Evolutionary conservation across 2,888 invertebrate species (phyloP).

Genomic region (Acrobasis repandana): DNA sequence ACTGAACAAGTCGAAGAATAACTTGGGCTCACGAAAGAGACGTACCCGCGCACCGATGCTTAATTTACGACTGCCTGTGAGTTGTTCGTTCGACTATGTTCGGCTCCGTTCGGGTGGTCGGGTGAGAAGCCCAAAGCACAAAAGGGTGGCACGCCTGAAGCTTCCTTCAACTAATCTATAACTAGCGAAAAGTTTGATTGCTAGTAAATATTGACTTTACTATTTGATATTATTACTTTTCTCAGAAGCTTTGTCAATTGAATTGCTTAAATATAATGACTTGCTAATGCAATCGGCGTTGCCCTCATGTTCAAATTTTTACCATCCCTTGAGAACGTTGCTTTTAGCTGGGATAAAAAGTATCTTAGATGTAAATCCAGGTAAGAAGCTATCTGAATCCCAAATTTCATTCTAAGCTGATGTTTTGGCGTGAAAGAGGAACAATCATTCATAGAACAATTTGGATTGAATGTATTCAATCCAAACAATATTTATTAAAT

Average conservation of each 20-base stretch:
- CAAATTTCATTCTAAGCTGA: too few relatives aligned
- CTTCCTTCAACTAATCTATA: slow-evolving; percentile 44
- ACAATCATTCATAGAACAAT: too few relatives aligned
- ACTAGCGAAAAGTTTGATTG: slow-evolving; percentile 41
- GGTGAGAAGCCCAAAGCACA: slow-evolving; percentile 27
- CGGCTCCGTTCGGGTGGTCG: slow-evolving; percentile 32
- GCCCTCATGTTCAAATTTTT: too few relatives aligned
- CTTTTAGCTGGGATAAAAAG: too few relatives aligned
- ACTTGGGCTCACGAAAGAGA: slow-evolving; percentile 53
- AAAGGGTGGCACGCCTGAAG: slow-evolving; percentile 35
- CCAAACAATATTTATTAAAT: too few relatives aligned
- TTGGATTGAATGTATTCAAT: too few relatives aligned
- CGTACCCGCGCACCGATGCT: slow-evolving; percentile 54
- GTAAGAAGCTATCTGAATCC: too few relatives aligned
- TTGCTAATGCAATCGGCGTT: too few relatives aligned
- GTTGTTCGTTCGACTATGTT: slow-evolving; percentile 22
- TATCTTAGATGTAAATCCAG: too few relatives aligned
- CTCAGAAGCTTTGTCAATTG: not conserved
- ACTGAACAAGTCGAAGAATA: slow-evolving; percentile 68
- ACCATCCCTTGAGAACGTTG: too few relatives aligned
- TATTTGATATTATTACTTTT: not conserved
- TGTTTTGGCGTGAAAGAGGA: too few relatives aligned
- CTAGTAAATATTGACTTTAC: slow-evolving; percentile 31
- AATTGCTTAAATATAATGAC: not conserved
- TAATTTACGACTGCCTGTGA: slow-evolving; percentile 48